Conservation (phyloP, 2,113 vertebrate species). For the Pelobates fuscus region DNA sequence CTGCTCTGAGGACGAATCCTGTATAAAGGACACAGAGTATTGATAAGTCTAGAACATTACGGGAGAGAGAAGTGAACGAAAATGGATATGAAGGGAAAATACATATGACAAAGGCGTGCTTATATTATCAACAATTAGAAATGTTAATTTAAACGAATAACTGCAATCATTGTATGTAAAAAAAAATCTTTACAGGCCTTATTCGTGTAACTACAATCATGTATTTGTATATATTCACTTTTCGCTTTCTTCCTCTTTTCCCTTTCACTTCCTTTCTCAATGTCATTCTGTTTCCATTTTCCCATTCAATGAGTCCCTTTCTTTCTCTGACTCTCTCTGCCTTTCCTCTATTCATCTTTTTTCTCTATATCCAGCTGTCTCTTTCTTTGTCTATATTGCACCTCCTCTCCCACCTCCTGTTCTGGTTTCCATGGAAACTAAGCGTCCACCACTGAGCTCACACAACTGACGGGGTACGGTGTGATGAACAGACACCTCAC, state of each 20-base stretch:
- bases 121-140: background rate
- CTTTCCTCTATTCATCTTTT: background rate
- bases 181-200: background rate
- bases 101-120: background rate
- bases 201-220: background rate
- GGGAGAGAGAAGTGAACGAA: background rate
- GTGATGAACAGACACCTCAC: background rate
- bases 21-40: background rate
- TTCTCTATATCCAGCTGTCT: background rate
- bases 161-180: background rate
- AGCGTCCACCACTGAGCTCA: background rate
- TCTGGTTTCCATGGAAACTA: conserved; percentile 27
- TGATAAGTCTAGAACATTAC: background rate
- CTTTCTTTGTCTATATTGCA: conserved; percentile 32
- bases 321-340: background rate
- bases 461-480: background rate
- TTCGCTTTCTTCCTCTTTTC: background rate
- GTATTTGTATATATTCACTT: too few species aligned
- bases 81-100: background rate
- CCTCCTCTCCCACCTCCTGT: conserved; percentile 14
- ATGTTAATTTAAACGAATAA: background rate
- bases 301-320: background rate
- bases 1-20: conserved; percentile 97
- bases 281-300: too few species aligned
- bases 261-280: too few species aligned